Base-by-base conservation (phyloP, 2,888 invertebrate genomes). In the Oasisia sp. region DNA sequence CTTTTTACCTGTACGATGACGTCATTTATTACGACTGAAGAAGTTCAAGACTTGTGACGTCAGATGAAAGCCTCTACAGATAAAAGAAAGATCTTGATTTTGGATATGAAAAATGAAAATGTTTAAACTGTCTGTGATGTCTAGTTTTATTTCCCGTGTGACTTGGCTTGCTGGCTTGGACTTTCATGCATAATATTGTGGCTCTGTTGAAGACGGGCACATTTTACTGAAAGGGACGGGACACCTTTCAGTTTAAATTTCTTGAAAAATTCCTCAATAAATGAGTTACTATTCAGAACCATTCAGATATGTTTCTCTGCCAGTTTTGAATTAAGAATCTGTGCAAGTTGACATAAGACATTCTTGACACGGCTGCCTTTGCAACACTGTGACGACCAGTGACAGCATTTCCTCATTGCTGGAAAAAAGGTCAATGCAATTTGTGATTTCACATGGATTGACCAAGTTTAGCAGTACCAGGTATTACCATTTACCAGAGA, bases 331-430 rank as follows among this genome's bases (percentile, higher is more conserved):
- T 27, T 74, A 74, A 74, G 14, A 74, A 4, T 74, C 74, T 74
- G 74, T 74, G 74, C 19, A 74, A 27, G 27, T 19, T 74, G 27
- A 74, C 27, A 74, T 74, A 4, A n/a, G n/a, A 4, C 27, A 58
- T 14, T 74, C 74, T 19, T 74, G 27, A 27, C 27, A 74, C 5
- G 7, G 74, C 7, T 27, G 74, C 27, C 74, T 58, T 19, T 74
- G 74, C 74, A 14, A 19, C 19, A 14, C 74, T 74, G 74, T 74
- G 27, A 74, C 74, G 14, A 19, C 74, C 19, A 74, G 14, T 74
- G 74, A 74, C 74, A 74, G 74, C 74, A 74, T 74, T 14, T 74
- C 74, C 74, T 74, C 74, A 74, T 74, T 74, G 74, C 74, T 74
- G 19, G 19, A 58, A 74, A 74, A 74, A 50, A 50, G 50, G 50